Evolutionary conservation across 2,113 vertebrate genomes (phyloP), one percentile per base, ranked within the genome.

Genomic region (Prochilodus magdalenae): DNA sequence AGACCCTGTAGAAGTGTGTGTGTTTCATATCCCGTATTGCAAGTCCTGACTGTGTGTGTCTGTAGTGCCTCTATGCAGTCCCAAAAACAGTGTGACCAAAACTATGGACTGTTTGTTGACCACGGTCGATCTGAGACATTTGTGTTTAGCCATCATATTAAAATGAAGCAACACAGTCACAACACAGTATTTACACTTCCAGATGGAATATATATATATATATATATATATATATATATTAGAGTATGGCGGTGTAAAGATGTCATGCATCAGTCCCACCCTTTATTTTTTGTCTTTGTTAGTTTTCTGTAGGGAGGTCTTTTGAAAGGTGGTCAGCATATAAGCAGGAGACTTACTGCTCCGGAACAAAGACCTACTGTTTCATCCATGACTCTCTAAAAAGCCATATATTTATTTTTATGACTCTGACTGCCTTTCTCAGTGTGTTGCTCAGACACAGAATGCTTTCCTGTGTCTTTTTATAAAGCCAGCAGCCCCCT

Each of bases 401-500:
- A 76, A 62, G 60, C 55, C 22, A 55, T 57, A 44, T 79, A 71
- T 63, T 85, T 24, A 47, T 80, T 80, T 83, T 74, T 85, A 80
- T 84, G 80, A 70, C 49, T 83, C 77, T 22, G 66, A 30, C 75
- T 79, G 69, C 26, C 55, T 76, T 69, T 81, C 60, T 81, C 79
- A 77, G 51, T 73, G 30, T 33, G 69, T 67, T 71, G 79, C 66
- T 75, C 53, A 62, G 63, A 59, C 51, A 75, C 78, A 77, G 73
- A 79, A 77, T 66, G 49, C 74, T 75, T 60, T 79, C 27, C 55
- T 72, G 59, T 30, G 57, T 71, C 60, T 75, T 55, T 80, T 51
- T 79, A 77, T 72, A 85, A 81, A 87, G 83, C 80, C 81, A 80
- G 76, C 85, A 86, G 87, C 76, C 77, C 55, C 33, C 80, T 81